phyloP scores from a whole-genome alignment of 1,140 invertebrate genomes.

The Anagrus nilaparvatae region DNA sequence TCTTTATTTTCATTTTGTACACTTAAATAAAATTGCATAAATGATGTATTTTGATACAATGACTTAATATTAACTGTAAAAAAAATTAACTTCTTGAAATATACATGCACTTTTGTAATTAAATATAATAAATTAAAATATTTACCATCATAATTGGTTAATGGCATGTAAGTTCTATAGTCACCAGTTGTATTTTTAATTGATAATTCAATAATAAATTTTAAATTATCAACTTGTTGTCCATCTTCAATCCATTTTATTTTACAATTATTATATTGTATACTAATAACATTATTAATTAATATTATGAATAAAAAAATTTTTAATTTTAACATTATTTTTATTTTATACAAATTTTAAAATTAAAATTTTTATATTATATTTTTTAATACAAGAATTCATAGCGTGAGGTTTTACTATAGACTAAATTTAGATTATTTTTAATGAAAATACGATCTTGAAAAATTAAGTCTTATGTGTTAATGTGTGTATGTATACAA shows the following conservation, averaged over 20 bases:
- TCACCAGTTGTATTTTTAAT: slow-evolving; percentile 16
- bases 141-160: slow-evolving; percentile 33
- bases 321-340: no score
- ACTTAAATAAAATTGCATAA: slow-evolving; percentile 60
- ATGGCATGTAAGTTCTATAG: slow-evolving; percentile 32
- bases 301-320: no score
- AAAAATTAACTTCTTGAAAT: background rate
- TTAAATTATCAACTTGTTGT: slow-evolving; percentile 4
- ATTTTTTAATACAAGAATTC: no score
- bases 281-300: no score
- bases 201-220: slow-evolving; percentile 5
- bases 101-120: background rate
- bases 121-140: slow-evolving; percentile 6
- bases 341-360: no score
- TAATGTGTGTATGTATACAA: no score
- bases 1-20: slow-evolving; percentile 43
- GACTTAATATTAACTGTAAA: slow-evolving; percentile 31
- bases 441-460: no score
- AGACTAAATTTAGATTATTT: no score
- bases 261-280: slow-evolving; percentile 6
- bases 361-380: no score
- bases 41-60: slow-evolving; percentile 42
- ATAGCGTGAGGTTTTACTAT: no score
- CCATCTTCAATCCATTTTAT: slow-evolving; percentile 9
- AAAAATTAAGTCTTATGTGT: no score